These are phyloP conservation scores for Muntiacus reevesi DNA, from an alignment of 2,113 vertebrate genomes.

Conservation along the genomic window DNA sequence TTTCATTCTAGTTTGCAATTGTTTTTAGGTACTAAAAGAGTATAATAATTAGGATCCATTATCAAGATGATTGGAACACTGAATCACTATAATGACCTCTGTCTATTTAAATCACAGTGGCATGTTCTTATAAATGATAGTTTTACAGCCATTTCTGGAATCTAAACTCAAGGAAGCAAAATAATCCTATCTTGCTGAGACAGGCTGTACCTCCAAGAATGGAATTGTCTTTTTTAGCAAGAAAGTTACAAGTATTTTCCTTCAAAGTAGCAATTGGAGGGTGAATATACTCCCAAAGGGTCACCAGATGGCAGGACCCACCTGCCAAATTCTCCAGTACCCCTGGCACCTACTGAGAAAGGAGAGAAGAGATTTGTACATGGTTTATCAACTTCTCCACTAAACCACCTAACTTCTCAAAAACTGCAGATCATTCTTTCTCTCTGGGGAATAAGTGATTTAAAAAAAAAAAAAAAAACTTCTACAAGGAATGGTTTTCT, in stretches of 20 bases:
- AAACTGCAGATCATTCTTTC: neutral
- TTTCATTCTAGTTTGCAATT: conserved; percentile 64
- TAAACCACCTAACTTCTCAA: neutral
- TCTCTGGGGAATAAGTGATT: neutral
- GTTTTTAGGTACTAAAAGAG: conserved; percentile 58
- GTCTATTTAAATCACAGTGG: conserved; percentile 57
- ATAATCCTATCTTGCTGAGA: conserved; percentile 15
- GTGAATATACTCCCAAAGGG: neutral
- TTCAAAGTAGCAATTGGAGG: neutral
- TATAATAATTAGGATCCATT: conserved; percentile 72
- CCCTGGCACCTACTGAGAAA: neutral
- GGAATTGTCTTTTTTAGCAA: neutral
- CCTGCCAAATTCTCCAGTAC: neutral
- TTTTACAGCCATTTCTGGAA: conserved; percentile 31
- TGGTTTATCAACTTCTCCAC: neutral
- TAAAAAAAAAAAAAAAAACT: neutral
- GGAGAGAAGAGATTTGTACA: neutral
- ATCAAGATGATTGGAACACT: conserved; percentile 62
- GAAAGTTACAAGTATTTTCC: neutral
- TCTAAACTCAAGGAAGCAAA: conserved; percentile 44
- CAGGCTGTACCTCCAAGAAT: conserved; percentile 17
- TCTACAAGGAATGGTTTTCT: neutral
- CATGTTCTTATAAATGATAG: conserved; percentile 53
- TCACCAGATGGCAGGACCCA: neutral
- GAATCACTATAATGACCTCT: conserved; percentile 61